Percentiles rank a stretch among this genome's conserved stretches.
Evolutionary conservation across 2,888 invertebrate genomes (phyloP).

Genomic region (Druceiella hillmani): DNA sequence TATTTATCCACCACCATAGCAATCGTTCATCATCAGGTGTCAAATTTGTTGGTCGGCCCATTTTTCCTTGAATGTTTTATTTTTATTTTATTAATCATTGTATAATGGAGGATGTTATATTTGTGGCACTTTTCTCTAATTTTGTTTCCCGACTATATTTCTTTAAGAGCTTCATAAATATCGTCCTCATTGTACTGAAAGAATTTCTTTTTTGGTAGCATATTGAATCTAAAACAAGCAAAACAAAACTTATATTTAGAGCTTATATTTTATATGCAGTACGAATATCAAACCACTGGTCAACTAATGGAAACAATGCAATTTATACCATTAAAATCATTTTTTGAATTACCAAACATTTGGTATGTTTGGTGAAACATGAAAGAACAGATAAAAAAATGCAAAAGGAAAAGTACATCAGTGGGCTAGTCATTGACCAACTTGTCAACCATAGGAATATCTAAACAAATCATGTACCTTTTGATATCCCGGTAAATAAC

Average conservation of each 20-base stretch:
- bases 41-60: too few relatives aligned
- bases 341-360: slow-evolving; percentile 1
- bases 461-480: too few relatives aligned
- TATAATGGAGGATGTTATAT: slow-evolving; percentile 10
- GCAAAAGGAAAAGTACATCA: too few relatives aligned
- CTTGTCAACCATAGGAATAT: too few relatives aligned
- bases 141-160: too few relatives aligned
- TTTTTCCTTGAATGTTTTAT: slow-evolving; percentile 11
- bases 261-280: slow-evolving; percentile 3
- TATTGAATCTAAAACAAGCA: slow-evolving; percentile 3
- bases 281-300: slow-evolving; percentile 3
- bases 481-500: too few relatives aligned
- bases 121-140: slow-evolving; percentile 7
- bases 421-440: too few relatives aligned
- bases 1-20: too few relatives aligned
- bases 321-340: slow-evolving; percentile 1
- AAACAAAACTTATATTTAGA: neutral
- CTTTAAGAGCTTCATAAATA: neutral
- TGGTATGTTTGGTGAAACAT: too few relatives aligned
- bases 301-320: slow-evolving; percentile 3
- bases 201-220: slow-evolving; percentile 2
- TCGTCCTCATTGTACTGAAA: slow-evolving; percentile 2
- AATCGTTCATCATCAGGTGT: too few relatives aligned
- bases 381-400: too few relatives aligned
- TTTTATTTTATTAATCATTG: slow-evolving; percentile 12